Evolutionary conservation across 2,113 vertebrate genomes (phyloP).

Genomic region (Arenaria interpres): DNA sequence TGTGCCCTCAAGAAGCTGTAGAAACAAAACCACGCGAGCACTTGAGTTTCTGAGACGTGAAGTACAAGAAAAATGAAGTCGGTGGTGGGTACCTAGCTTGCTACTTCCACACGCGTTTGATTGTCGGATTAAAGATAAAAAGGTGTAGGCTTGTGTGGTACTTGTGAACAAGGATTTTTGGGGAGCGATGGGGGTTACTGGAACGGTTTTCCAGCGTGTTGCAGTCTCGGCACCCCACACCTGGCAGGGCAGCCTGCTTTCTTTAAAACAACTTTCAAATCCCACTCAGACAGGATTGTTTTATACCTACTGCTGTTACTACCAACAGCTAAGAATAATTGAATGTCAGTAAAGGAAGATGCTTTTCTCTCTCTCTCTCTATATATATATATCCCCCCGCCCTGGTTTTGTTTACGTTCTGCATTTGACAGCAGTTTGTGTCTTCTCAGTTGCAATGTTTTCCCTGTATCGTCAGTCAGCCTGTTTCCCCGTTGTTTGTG

Average conservation of each 20-base stretch:
- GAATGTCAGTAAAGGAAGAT: not conserved
- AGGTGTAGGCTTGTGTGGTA: not conserved
- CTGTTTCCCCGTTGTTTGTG: not conserved
- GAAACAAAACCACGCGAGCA: not conserved
- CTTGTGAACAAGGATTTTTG: not conserved
- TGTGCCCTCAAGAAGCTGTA: not conserved
- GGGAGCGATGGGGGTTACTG: not conserved
- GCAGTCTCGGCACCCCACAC: not conserved
- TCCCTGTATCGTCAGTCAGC: not conserved
- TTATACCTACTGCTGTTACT: not conserved
- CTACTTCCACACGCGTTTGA: not conserved
- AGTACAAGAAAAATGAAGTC: not conserved
- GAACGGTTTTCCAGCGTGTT: not conserved
- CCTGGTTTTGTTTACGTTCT: not conserved
- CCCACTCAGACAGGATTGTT: not conserved
- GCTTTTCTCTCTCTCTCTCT: not conserved
- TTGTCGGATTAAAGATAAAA: not conserved
- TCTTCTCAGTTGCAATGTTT: not conserved
- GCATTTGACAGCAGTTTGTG: not conserved
- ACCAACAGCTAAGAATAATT: not conserved
- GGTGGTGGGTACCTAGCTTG: not conserved
- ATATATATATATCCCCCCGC: rapidly evolving
- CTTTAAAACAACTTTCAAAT: not conserved
- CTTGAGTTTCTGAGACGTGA: not conserved
- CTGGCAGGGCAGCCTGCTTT: not conserved